Evolutionary conservation across 1,140 invertebrate genomes (phyloP).

Genomic region (Lithobius niger): DNA sequence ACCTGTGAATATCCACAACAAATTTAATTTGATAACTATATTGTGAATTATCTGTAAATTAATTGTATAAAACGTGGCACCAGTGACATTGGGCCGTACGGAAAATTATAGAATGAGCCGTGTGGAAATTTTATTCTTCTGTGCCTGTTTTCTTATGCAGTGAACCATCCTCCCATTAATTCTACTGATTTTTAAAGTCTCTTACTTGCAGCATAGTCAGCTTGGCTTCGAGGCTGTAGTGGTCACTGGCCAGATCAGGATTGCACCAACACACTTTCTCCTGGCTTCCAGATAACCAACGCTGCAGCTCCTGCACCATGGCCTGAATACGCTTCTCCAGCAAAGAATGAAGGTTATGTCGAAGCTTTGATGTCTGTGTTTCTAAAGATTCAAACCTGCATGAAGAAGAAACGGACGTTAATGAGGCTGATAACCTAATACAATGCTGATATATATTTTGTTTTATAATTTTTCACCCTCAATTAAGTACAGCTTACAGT

Average conservation of each 20-base stretch:
- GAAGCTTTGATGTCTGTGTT: neutral
- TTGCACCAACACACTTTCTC: slow-evolving; percentile 89
- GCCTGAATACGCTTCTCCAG: slow-evolving; percentile 68
- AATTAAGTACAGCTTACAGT: no score
- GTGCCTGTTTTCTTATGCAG: no score
- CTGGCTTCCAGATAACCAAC: slow-evolving; percentile 58
- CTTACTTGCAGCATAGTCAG: slow-evolving; percentile 47
- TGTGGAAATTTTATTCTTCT: no score
- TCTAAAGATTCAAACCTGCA: slow-evolving; percentile 6
- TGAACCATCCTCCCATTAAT: no score
- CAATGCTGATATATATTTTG: no score
- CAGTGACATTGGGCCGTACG: neutral
- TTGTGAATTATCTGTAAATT: neutral
- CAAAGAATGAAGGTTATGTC: neutral
- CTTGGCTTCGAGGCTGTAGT: slow-evolving; percentile 86
- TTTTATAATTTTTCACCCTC: no score
- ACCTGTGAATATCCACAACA: neutral
- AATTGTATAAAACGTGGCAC: neutral
- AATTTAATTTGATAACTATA: neutral
- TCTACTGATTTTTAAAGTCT: no score
- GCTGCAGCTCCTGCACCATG: slow-evolving; percentile 61
- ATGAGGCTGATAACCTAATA: no score
- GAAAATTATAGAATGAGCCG: no score
- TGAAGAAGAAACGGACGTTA: neutral
- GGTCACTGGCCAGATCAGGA: slow-evolving; percentile 70